These are phyloP conservation scores for Chaenogobius annularis DNA, from an alignment of 2,113 vertebrate species.

Conservation along the genomic window DNA sequence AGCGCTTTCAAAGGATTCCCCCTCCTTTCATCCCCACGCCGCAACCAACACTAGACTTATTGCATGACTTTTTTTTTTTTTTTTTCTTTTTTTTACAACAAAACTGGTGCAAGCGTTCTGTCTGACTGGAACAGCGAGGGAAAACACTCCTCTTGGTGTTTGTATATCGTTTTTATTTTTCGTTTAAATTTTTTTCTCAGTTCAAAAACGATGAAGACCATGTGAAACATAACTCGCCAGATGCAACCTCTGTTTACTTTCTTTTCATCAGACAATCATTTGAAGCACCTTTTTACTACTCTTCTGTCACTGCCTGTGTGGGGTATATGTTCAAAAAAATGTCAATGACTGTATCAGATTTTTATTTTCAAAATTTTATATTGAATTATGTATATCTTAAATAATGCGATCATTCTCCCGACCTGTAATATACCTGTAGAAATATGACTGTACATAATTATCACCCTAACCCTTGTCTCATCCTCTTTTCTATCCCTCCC, in stretches of 20 bases:
- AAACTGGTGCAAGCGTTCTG: conserved; percentile 79
- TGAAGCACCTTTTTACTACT: conserved; percentile 98
- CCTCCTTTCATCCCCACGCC: conserved; percentile 70
- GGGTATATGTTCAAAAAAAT: conserved; percentile 93
- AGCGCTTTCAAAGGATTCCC: conserved; percentile 95
- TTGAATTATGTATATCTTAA: conserved; percentile 99
- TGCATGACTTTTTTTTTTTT: conserved; percentile 86
- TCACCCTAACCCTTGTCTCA: conserved; percentile 82
- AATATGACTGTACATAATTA: conserved; percentile 98
- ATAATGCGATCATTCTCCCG: conserved; percentile 97
- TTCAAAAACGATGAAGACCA: conserved; percentile 40
- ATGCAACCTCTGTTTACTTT: conserved; percentile 86
- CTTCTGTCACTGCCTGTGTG: conserved; percentile 99
- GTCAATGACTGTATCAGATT: conserved; percentile 99
- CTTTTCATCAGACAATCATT: conserved; percentile 99
- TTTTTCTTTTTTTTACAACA: conserved; percentile 51
- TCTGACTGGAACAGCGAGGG: conserved; percentile 93
- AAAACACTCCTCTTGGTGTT: conserved; percentile 82
- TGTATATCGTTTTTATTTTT: conserved; percentile 64
- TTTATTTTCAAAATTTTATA: conserved; percentile 99
- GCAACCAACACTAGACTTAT: conserved; percentile 71
- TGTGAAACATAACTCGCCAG: conserved; percentile 80
- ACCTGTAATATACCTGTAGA: conserved; percentile 99
- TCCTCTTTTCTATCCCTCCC: conserved; percentile 80
- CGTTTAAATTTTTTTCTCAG: not conserved